Evolutionary conservation across 2,113 vertebrate species (phyloP).

Genomic region (Semicossyphus pulcher): DNA sequence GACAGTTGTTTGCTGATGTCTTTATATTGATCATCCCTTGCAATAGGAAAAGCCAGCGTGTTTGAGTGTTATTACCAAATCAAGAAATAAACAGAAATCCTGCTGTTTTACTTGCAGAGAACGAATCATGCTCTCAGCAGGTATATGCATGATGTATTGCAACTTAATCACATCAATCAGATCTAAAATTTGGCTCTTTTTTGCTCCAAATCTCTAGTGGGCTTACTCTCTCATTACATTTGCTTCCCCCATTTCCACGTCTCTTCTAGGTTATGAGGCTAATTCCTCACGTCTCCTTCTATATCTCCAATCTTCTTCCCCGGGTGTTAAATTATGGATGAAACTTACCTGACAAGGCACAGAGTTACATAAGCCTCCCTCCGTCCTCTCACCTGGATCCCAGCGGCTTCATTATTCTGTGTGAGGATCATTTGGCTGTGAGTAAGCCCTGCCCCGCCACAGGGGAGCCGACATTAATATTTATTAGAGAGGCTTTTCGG

Average conservation of each 20-base stretch:
- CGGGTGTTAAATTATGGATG: slow-evolving; percentile 77
- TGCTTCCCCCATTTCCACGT: slow-evolving; percentile 44
- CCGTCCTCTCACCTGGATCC: slow-evolving; percentile 77
- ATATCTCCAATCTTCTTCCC: slow-evolving; percentile 61
- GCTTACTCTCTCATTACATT: slow-evolving; percentile 55
- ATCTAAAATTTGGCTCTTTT: slow-evolving; percentile 45
- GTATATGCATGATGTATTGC: slow-evolving; percentile 32
- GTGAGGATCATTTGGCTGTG: slow-evolving; percentile 77
- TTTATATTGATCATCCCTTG: slow-evolving; percentile 53
- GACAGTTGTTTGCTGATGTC: slow-evolving; percentile 30
- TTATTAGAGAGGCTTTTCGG: slow-evolving; percentile 62
- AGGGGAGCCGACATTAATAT: slow-evolving; percentile 75
- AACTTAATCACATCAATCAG: slow-evolving; percentile 33
- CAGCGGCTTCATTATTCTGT: slow-evolving; percentile 79
- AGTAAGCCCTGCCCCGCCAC: slow-evolving; percentile 67
- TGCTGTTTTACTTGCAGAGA: slow-evolving; percentile 18
- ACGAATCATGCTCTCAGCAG: slow-evolving; percentile 30
- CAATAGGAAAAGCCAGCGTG: neutral
- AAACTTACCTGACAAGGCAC: slow-evolving; percentile 66
- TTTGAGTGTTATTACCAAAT: slow-evolving; percentile 24
- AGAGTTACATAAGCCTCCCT: slow-evolving; percentile 68
- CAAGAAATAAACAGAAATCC: slow-evolving; percentile 42
- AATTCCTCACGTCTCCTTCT: slow-evolving; percentile 67
- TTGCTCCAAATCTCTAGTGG: slow-evolving; percentile 20
- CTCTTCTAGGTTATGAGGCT: slow-evolving; percentile 69